Base-by-base conservation (phyloP, 2,888 invertebrate genomes). In the Drosophila fungiperda region DNA sequence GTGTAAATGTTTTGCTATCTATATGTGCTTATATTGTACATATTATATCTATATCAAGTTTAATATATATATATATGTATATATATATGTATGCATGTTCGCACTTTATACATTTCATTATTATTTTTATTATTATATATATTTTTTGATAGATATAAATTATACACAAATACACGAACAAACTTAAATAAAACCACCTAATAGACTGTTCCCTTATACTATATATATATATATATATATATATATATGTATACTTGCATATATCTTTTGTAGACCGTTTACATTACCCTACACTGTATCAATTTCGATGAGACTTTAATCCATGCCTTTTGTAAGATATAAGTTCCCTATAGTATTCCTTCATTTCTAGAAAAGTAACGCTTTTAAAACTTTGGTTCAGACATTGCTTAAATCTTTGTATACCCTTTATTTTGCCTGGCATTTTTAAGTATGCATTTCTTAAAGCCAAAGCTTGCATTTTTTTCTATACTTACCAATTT, bases 131-230 rank as follows among this genome's bases (percentile, higher is more conserved):
- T 48, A 33, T 23, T 40, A 65, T 38, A 35, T 68, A 66, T 45
- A 45, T 45, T 20, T 23, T 36, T 45, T 49, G 29, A 42, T 26
- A 45, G 26, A 62, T 42, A 38, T 70, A 63, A 60, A 42, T 57
- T 32, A 42, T 49, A 60, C 58, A 61, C 50, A 80, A 80, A 80
- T 76, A 70, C 53, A 70, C 67, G 45, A 70, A 45, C 50, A 58
- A 55, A 33, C 6, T 62, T 58, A 62, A 45, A 54, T 26, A 76
- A 15, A 49, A 49, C 53, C 61, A 65, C 26, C 50, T 54, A 15
- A 50, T 49, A 78, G 73, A 78, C 78, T 75, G 74, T 78, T 61
- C 57, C 63, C 61, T 45, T 45, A 15, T 45, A 8, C 20, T 23
- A 23, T 20, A 49, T 15, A 55, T 53, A 35, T 15, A 17, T 29